phyloP scores from a whole-genome alignment of 2,113 vertebrate genomes.

The Centrocercus urophasianus region DNA sequence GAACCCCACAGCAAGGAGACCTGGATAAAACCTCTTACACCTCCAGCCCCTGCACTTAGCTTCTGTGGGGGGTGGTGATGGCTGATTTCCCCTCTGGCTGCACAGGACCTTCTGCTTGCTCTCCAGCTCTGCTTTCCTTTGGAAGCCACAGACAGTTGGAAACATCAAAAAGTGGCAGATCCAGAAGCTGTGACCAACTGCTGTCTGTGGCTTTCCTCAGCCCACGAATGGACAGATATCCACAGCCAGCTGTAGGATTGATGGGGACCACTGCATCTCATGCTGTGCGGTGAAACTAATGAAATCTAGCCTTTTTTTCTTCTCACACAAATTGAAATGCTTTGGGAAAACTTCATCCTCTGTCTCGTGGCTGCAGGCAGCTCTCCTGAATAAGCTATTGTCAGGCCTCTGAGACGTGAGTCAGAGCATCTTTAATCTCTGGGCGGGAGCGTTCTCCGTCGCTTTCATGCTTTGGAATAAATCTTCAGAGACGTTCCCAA shows the following conservation, averaged over 20 bases:
- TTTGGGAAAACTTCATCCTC: conserved; percentile 49
- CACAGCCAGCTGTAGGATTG: not conserved
- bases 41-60: not conserved
- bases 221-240: not conserved
- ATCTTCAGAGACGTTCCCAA: conserved; percentile 70
- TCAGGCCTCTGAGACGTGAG: conserved; percentile 63
- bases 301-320: not conserved
- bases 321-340: conserved; percentile 31
- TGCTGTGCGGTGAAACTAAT: conserved; percentile 32
- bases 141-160: not conserved
- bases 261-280: not conserved
- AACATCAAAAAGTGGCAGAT: not conserved
- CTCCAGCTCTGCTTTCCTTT: not conserved
- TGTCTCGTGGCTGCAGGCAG: conserved; percentile 26
- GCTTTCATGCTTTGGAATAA: conserved; percentile 66
- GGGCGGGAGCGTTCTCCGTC: conserved; percentile 36
- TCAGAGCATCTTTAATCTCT: conserved; percentile 70
- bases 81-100: not conserved
- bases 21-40: not conserved
- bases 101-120: not conserved
- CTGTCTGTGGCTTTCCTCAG: not conserved
- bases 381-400: conserved; percentile 64
- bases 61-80: not conserved
- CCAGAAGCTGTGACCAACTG: not conserved
- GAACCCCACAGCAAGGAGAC: not conserved